These are phyloP conservation scores for Tringa solitaria DNA, from an alignment of 2,113 vertebrate genomes.

Conservation along the genomic window DNA sequence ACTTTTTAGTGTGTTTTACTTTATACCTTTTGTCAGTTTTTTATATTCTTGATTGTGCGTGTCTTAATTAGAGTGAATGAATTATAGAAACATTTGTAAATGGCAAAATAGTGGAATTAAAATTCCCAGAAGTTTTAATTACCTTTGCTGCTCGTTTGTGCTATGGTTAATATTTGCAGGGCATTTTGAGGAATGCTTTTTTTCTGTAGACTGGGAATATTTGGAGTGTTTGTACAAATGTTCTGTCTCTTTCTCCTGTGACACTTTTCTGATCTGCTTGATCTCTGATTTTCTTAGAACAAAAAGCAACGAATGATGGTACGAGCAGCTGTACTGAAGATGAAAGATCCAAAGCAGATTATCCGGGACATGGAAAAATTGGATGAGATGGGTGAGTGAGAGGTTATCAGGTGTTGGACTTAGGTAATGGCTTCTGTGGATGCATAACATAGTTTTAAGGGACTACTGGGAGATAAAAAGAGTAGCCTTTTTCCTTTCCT, in stretches of 20 bases:
- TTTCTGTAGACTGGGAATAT: background rate
- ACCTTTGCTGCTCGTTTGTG: background rate
- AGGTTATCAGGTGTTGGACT: background rate
- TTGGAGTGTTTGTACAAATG: background rate
- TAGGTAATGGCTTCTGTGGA: background rate
- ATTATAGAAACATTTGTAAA: background rate
- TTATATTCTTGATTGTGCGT: background rate
- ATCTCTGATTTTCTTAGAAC: constrained; percentile 77
- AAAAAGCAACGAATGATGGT: constrained; percentile 99
- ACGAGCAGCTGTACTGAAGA: constrained; percentile 95
- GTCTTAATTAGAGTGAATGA: background rate
- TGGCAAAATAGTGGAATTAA: background rate
- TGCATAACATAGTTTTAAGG: background rate
- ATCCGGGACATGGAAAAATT: constrained; percentile 99
- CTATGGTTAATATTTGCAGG: background rate
- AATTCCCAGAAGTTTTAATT: background rate
- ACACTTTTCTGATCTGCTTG: background rate
- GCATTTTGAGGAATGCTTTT: background rate
- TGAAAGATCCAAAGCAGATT: constrained; percentile 99
- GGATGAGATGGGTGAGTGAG: constrained; percentile 94
- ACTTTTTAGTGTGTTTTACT: background rate
- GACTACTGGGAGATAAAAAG: background rate
- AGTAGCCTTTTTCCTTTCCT: background rate
- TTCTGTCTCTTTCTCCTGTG: background rate
- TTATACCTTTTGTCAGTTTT: background rate